Percentiles rank a stretch among this genome's conserved stretches.
phyloP scores from a whole-genome alignment of 2,113 vertebrate species.

The Pachycephala philippinensis region DNA sequence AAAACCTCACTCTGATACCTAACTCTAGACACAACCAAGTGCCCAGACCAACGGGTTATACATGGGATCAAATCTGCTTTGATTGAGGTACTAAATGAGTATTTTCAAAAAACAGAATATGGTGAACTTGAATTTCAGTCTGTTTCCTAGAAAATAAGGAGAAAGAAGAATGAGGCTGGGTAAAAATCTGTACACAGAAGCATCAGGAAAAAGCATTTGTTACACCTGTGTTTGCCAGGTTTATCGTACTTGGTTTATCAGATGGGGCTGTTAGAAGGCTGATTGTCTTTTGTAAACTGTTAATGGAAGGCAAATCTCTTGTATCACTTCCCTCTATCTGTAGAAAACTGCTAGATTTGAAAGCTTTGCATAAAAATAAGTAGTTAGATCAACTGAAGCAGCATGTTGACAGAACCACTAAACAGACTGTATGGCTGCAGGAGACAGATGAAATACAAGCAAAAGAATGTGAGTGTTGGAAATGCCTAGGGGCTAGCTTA shows the following conservation, averaged over 20 bases:
- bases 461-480: background rate
- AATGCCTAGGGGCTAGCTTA: background rate
- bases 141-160: background rate
- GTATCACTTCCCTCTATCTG: background rate
- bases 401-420: background rate
- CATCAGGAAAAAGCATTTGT: background rate
- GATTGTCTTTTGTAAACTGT: background rate
- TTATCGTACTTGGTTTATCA: background rate
- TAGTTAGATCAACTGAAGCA: background rate
- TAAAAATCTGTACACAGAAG: background rate
- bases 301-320: background rate
- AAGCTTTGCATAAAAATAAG: background rate
- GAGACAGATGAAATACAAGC: background rate
- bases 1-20: background rate
- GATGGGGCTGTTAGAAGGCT: background rate
- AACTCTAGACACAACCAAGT: background rate
- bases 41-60: background rate
- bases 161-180: background rate
- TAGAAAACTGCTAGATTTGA: background rate
- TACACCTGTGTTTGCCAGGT: background rate
- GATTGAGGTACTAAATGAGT: background rate
- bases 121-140: background rate
- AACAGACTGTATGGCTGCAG: background rate
- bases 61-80: background rate
- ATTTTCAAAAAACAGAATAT: background rate